phyloP scores from a whole-genome alignment of 2,113 vertebrate genomes.

The Perccottus glenii region DNA sequence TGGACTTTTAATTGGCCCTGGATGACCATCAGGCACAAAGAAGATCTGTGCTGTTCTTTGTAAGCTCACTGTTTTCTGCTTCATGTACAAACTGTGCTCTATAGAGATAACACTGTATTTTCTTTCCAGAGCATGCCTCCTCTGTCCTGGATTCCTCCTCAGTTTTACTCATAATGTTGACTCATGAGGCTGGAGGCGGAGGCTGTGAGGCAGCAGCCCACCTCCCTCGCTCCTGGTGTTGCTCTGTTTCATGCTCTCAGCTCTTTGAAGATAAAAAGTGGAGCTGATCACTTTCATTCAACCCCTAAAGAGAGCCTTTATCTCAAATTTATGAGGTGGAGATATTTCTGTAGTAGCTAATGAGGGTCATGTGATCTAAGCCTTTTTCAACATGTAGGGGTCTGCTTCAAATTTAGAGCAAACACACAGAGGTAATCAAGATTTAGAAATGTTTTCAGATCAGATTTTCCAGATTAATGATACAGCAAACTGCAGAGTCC shows the following conservation, averaged over 20 bases:
- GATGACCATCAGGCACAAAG: too few relatives aligned
- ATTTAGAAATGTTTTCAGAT: too few relatives aligned
- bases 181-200: slow-evolving; percentile 50
- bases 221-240: slow-evolving; percentile 35
- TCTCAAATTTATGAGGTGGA: slow-evolving; percentile 28
- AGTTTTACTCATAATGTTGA: slow-evolving; percentile 53
- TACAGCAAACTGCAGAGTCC: too few relatives aligned
- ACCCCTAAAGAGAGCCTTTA: slow-evolving; percentile 28
- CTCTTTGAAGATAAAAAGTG: slow-evolving; percentile 69
- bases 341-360: slow-evolving; percentile 14
- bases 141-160: slow-evolving; percentile 22
- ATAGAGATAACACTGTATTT: slow-evolving; percentile 25
- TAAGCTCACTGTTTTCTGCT: too few relatives aligned
- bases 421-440: too few relatives aligned
- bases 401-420: not conserved
- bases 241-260: slow-evolving; percentile 16
- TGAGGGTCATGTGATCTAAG: slow-evolving; percentile 15
- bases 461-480: too few relatives aligned
- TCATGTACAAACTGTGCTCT: slow-evolving; percentile 16
- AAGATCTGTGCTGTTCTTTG: too few relatives aligned
- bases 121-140: slow-evolving; percentile 30
- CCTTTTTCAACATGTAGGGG: slow-evolving; percentile 9
- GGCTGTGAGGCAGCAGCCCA: slow-evolving; percentile 1
- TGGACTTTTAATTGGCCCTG: too few relatives aligned
- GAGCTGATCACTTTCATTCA: slow-evolving; percentile 44